Evolutionary conservation across 1,140 invertebrate genomes (phyloP).

Genomic region (Sarcophaga bullata): DNA sequence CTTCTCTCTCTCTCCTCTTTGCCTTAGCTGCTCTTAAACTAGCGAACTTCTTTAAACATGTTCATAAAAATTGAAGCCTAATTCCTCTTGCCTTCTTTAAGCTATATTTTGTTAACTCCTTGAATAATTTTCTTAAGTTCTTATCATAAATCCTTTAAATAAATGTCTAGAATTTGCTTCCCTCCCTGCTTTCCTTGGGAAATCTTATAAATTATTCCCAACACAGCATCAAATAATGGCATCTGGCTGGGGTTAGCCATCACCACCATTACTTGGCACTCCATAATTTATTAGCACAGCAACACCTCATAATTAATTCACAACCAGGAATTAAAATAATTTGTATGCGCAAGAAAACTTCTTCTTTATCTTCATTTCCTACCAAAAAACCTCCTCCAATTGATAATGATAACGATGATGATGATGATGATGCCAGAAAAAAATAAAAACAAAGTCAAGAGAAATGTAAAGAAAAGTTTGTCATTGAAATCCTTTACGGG

Average conservation of each 20-base stretch:
- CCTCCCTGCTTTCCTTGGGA: background rate
- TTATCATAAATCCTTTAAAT: background rate
- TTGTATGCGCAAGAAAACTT: conserved; percentile 5
- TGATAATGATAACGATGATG: background rate
- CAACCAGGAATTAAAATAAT: conserved; percentile 40
- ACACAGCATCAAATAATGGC: conserved; percentile 18
- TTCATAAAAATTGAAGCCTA: no score
- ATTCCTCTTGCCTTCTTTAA: no score
- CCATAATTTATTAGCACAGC: conserved; percentile 32
- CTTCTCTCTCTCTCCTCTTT: no score
- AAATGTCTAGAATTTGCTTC: background rate
- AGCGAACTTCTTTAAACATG: no score
- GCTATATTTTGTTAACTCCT: no score
- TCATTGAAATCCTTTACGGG: background rate
- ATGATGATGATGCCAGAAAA: background rate
- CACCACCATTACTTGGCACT: conserved; percentile 3
- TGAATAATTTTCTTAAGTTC: no score
- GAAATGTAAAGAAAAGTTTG: background rate
- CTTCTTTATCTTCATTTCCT: background rate
- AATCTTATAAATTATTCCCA: conserved; percentile 36
- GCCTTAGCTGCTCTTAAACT: no score
- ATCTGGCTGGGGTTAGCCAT: conserved; percentile 23
- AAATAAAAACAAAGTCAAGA: background rate
- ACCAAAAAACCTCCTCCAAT: background rate
- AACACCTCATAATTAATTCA: conserved; percentile 39